Base-by-base conservation (phyloP, 2,113 vertebrate species). In the Misgurnus anguillicaudatus region DNA sequence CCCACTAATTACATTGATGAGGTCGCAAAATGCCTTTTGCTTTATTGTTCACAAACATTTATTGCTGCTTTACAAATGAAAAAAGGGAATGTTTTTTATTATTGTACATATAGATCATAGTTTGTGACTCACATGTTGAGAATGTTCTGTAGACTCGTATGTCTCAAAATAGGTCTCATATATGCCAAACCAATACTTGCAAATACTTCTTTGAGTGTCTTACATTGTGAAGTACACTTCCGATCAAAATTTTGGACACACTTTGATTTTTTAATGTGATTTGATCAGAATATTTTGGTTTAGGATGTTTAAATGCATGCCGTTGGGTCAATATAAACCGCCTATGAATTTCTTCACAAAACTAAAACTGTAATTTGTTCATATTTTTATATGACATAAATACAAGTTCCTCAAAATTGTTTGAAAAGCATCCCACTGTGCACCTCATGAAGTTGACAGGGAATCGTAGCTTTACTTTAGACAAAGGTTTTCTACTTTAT, bases 61-160 rank as follows among this genome's bases (percentile, higher is more conserved):
- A 19, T 24, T 42, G 71, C 58, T 70, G 17, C 16, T 55, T 38
- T 31, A 31, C 11, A 45, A 62, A 19, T 36, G 19, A 45, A 45
- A 19, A 39, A 72, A 31, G 57, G 10, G 57, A 21, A 74, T 74
- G 47, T 53, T 62, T 72, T 61, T 42, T 58, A 19, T 61, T 60
- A 62, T 21, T 62, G 57, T 74, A 74, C 41, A 61, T 62, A 61
- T 74, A 58, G 53, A 72, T 58, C 11, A 21, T 72, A 55, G 68
- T 51, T 55, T 55, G 36, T 48, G 48, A 45, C n/a, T 60, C 10
- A 73, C 7, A 74, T 60, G 24, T 24, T 9, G 39, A 61, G 39
- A 45, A 55, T 60, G n/a, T 42, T 60, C 53, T 42, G 4, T 58
- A 42, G 53, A 16, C 4, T 45, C 9, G 4, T 45, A 45, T 45